Evolutionary conservation across 2,113 vertebrate species (phyloP).

Genomic region (Cephalopterus ornatus): DNA sequence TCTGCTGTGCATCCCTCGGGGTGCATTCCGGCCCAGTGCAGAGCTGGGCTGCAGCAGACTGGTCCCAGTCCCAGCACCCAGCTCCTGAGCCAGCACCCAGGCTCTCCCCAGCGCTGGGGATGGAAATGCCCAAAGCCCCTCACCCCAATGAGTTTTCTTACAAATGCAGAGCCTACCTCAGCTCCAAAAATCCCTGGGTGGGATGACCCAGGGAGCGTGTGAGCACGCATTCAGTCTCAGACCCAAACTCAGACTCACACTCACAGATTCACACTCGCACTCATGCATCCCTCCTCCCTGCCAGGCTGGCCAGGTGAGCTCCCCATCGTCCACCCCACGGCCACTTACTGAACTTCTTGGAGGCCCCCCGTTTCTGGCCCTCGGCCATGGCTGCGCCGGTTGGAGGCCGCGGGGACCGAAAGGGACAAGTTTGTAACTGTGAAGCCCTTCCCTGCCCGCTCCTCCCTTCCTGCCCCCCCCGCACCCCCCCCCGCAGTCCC

Average conservation of each 20-base stretch:
- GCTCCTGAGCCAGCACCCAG: neutral
- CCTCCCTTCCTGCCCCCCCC: slow-evolving; percentile 57
- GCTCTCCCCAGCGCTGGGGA: neutral
- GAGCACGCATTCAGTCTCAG: neutral
- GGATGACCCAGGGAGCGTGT: rapidly evolving
- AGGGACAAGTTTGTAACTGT: neutral
- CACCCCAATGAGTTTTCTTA: neutral
- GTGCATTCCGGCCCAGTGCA: neutral
- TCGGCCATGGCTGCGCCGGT: slow-evolving; percentile 36
- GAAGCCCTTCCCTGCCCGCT: neutral
- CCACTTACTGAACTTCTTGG: slow-evolving; percentile 79
- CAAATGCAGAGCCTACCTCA: neutral
- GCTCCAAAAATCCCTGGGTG: neutral
- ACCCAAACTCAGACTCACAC: neutral
- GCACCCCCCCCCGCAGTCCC: slow-evolving; percentile 27
- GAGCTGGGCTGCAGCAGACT: neutral
- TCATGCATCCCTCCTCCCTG: neutral
- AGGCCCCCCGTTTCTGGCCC: slow-evolving; percentile 60
- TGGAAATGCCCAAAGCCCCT: neutral
- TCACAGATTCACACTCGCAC: neutral
- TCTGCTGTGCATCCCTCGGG: neutral
- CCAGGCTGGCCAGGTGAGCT: neutral
- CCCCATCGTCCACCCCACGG: rapidly evolving
- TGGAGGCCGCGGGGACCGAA: neutral
- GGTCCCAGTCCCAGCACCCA: neutral